A percentile compares a stretch with the other conserved stretches of the same genome.
These are phyloP conservation scores for Gallinago solitaria DNA, from an alignment of 2,797 vertebrate species.

Conservation along the genomic window DNA sequence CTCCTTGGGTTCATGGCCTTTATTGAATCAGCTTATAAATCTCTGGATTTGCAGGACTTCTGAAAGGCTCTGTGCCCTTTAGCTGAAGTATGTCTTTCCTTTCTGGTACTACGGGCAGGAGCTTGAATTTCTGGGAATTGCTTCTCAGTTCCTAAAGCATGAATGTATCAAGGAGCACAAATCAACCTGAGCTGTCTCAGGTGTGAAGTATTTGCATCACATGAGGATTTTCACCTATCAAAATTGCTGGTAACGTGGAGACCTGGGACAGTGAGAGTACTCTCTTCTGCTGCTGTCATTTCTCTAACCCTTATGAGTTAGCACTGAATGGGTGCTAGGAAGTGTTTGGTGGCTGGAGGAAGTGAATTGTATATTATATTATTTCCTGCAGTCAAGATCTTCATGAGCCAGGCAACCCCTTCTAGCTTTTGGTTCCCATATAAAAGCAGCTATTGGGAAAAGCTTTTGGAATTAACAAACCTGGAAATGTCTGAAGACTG, in stretches of 20 bases:
- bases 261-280: neutral
- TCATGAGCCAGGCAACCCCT: neutral
- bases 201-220: neutral
- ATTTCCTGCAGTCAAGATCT: neutral
- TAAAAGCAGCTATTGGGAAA: neutral
- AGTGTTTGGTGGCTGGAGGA: neutral
- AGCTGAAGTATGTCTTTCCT: neutral
- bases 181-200: neutral
- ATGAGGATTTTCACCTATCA: neutral
- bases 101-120: neutral
- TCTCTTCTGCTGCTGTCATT: neutral
- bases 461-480: neutral
- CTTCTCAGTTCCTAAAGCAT: neutral
- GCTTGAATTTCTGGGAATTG: neutral
- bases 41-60: neutral
- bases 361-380: neutral
- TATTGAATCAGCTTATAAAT: neutral
- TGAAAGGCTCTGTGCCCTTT: conserved; percentile 16
- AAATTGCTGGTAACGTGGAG: neutral
- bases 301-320: neutral
- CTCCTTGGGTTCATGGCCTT: neutral
- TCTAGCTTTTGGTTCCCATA: neutral
- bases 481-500: neutral
- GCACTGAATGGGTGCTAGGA: neutral
- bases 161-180: neutral